Conservation (phyloP, 2,888 invertebrate genomes). For the Diarsia mendica region DNA sequence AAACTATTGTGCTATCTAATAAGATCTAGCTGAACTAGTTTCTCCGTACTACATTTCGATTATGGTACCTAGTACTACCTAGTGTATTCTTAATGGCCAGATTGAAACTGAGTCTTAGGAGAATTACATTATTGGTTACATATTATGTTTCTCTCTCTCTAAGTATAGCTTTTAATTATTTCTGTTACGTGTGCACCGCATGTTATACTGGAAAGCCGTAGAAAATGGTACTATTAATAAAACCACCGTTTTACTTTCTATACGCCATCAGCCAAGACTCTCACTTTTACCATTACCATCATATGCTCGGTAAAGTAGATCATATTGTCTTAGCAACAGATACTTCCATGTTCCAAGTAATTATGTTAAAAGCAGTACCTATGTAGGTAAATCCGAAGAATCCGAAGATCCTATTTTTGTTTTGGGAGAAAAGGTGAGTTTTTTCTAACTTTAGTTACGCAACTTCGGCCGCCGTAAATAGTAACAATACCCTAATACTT, state of each 20-base stretch:
- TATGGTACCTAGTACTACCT: too few relatives aligned
- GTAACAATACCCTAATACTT: conserved; percentile 30
- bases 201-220: conserved; percentile 41
- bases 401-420: conserved; percentile 1
- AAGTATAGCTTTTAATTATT: conserved; percentile 29
- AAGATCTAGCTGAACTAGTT: conserved; percentile 12
- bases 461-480: conserved; percentile 32
- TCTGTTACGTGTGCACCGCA: conserved; percentile 15
- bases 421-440: conserved; percentile 5
- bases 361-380: conserved; percentile 23
- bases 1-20: conserved; percentile 26
- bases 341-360: conserved; percentile 17
- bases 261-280: conserved; percentile 29
- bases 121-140: conserved; percentile 17
- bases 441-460: conserved; percentile 3
- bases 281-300: conserved; percentile 32
- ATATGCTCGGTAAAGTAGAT: background rate
- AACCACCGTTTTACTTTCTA: conserved; percentile 54
- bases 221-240: conserved; percentile 49
- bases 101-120: conserved; percentile 10
- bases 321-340: conserved; percentile 6
- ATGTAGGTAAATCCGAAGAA: background rate
- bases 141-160: conserved; percentile 32
- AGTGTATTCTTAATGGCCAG: conserved; percentile 23
- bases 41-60: conserved; percentile 39